These are phyloP conservation scores for Cydia fagiglandana DNA, from an alignment of 1,140 invertebrate genomes.

Conservation along the genomic window DNA sequence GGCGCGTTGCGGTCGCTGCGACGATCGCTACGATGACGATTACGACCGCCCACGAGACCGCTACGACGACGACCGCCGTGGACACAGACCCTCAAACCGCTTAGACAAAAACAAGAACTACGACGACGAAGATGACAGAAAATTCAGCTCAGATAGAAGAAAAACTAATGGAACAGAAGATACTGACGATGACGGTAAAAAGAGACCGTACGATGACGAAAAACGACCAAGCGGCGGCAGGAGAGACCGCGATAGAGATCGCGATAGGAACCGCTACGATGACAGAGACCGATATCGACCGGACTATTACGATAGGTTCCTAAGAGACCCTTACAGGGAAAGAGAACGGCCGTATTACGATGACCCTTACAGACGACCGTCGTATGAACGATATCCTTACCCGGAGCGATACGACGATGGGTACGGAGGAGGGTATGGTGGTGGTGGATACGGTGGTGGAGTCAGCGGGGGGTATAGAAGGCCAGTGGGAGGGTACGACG, in stretches of 20 bases:
- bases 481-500: slow-evolving; percentile 58
- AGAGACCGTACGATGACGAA: slow-evolving; percentile 53
- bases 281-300: slow-evolving; percentile 69
- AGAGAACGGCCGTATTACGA: slow-evolving; percentile 52
- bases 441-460: slow-evolving; percentile 56
- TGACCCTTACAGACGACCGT: slow-evolving; percentile 56
- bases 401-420: slow-evolving; percentile 64
- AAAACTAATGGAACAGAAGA: slow-evolving; percentile 59
- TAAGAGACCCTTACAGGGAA: slow-evolving; percentile 35
- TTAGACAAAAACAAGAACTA: slow-evolving; percentile 55
- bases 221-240: slow-evolving; percentile 43
- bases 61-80: slow-evolving; percentile 55
- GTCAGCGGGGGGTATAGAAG: slow-evolving; percentile 68
- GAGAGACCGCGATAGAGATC: slow-evolving; percentile 50
- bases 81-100: slow-evolving; percentile 54
- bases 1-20: slow-evolving; percentile 66
- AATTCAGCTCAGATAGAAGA: slow-evolving; percentile 43
- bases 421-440: slow-evolving; percentile 53
- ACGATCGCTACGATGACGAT: slow-evolving; percentile 59
- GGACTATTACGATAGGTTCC: slow-evolving; percentile 54
- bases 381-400: slow-evolving; percentile 57
- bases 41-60: slow-evolving; percentile 36
- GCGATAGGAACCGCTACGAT: slow-evolving; percentile 64
- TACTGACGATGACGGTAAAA: slow-evolving; percentile 53
- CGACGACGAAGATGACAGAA: slow-evolving; percentile 51